phyloP scores from a whole-genome alignment of 2,797 vertebrate species.

The Helarctos malayanus region DNA sequence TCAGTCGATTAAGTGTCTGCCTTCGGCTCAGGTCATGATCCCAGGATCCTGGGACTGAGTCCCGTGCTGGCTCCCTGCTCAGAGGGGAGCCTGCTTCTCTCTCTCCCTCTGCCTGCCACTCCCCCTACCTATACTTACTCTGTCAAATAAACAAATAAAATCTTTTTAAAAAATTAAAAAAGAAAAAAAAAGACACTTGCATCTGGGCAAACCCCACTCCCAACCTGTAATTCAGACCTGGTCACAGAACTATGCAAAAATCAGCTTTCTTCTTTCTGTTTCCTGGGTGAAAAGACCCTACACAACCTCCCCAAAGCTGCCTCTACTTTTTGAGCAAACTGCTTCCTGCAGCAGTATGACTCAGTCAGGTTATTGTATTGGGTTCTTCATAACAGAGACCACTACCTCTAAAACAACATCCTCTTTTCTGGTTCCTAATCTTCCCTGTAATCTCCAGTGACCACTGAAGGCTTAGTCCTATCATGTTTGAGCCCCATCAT shows the following conservation, averaged over 20 bases:
- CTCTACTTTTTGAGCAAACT: background rate
- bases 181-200: background rate
- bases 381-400: background rate
- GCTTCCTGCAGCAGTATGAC: background rate
- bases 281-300: background rate
- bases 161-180: no score
- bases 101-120: no score
- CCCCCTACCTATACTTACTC: no score
- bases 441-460: background rate
- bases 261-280: background rate
- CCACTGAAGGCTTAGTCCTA: background rate
- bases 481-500: background rate
- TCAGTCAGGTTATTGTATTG: background rate
- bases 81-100: no score
- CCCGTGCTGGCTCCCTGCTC: no score
- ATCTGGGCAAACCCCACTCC: background rate
- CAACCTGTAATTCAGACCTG: background rate
- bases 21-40: no score
- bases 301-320: background rate
- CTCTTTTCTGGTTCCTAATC: background rate
- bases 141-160: no score
- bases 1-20: no score
- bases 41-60: no score
- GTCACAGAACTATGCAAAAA: conserved; percentile 30
- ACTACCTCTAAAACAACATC: background rate